Evolutionary conservation across 2,888 invertebrate species (phyloP).

Genomic region (Tanytarsus gracilentus): DNA sequence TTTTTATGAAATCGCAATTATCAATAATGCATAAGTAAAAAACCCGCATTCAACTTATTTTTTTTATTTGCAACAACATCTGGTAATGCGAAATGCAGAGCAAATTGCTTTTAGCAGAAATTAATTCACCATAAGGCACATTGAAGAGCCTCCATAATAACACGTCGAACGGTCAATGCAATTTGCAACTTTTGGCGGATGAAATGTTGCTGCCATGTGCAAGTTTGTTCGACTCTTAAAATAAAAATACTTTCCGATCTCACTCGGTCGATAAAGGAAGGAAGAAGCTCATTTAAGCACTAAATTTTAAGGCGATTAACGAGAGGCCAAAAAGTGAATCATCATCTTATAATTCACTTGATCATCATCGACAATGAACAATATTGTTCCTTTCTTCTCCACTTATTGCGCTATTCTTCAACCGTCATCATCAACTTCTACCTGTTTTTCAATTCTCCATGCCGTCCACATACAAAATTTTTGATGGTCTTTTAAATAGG

Average conservation of each 20-base stretch:
- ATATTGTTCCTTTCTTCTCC: not conserved
- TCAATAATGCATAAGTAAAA: not conserved
- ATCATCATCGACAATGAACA: not conserved
- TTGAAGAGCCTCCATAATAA: not conserved
- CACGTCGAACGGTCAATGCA: too few species aligned
- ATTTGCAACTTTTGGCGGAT: too few species aligned
- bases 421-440: slow-evolving; percentile 25
- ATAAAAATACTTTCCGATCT: too few species aligned
- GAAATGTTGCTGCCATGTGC: too few species aligned
- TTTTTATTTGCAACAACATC: slow-evolving; percentile 5
- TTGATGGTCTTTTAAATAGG: slow-evolving; percentile 28
- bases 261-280: too few species aligned
- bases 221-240: not conserved
- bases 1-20: not conserved
- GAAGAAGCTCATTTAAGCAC: too few species aligned
- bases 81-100: slow-evolving; percentile 1
- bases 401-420: not conserved
- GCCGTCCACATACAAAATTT: not conserved
- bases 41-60: not conserved
- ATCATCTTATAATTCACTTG: too few species aligned
- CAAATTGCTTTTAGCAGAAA: not conserved
- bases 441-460: not conserved
- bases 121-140: slow-evolving; percentile 16
- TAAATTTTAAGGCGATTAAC: too few species aligned
- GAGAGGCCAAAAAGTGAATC: too few species aligned